Evolutionary conservation across 2,797 vertebrate species (phyloP).

Genomic region (Clarias fuscus): DNA sequence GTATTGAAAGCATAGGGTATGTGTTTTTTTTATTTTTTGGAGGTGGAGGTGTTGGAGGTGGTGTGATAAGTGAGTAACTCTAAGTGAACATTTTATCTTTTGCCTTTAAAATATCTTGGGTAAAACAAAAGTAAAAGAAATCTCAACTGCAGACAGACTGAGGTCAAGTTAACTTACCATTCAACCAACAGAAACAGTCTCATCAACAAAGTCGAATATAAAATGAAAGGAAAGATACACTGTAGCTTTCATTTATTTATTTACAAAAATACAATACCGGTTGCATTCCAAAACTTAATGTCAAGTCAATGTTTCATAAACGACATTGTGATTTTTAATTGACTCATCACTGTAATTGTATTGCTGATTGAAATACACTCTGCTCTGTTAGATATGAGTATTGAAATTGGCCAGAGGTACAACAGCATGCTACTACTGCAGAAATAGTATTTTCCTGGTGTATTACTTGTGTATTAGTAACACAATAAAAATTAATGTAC

Average conservation of each 20-base stretch:
- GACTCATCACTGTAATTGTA: not conserved
- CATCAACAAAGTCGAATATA: constrained; percentile 19
- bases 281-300: not conserved
- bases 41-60: not conserved
- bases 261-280: too few relatives aligned
- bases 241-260: not conserved
- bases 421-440: too few relatives aligned
- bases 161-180: constrained; percentile 59
- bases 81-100: not conserved
- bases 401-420: too few relatives aligned
- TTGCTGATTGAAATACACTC: not conserved
- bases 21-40: not conserved
- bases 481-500: too few relatives aligned
- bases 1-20: not conserved
- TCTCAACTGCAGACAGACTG: constrained; percentile 31
- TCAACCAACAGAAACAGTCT: constrained; percentile 26
- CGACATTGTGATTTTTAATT: not conserved
- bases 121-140: constrained; percentile 34
- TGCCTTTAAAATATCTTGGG: not conserved
- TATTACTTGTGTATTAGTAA: too few relatives aligned
- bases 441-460: too few relatives aligned
- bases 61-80: not conserved
- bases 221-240: not conserved
- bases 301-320: not conserved
- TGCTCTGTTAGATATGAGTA: too few relatives aligned